Base-by-base conservation (phyloP, 2,113 vertebrate species). In the Passer montanus region DNA sequence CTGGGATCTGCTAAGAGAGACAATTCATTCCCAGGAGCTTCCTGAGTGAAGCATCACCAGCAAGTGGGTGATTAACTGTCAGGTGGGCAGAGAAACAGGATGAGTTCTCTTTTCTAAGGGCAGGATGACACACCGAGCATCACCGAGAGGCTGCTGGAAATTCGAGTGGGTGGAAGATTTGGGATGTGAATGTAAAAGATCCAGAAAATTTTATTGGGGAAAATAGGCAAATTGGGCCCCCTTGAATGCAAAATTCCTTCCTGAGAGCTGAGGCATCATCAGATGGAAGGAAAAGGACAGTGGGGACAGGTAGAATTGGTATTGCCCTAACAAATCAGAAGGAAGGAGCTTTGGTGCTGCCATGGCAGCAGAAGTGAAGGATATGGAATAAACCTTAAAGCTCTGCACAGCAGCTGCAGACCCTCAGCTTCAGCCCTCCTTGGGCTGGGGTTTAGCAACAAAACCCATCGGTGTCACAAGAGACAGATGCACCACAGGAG, bases 51-150 rank as follows among this genome's bases (percentile, higher is more conserved):
- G 69, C 22, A 56, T 62, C 81, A 43, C 4, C 82, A 77, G 68
- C 2, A 39, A 81, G 59, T 72, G 86, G 89, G 59, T 90, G 92
- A 91, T 92, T 81, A 94, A 94, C 68, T 41, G 44, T 13, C 0
- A 4, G 63, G 88, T 90, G 86, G 86, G 93, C 84, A 90, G 89
- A 50, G 80, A 87, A 84, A 74, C 72, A 74, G 63, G 83, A 55
- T 8, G 17, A 70, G 68, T 28, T 81, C 66, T 94, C 74, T 83
- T 14, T 47, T 69, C 83, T 50, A 28, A 80, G 53, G 70, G 66
- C 74, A 87, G 64, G 89, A 89, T 91, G 89, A 96, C 76, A 91
- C 72, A 80, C 47, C 5, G 67, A 92, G 67, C 68, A 91, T n/a
- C 87, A 37, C 10, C 3, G 4, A 16, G 39, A 93, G 53, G 53